Evolutionary conservation across 2,797 vertebrate genomes (phyloP).

Genomic region (Scyliorhinus canicula): DNA sequence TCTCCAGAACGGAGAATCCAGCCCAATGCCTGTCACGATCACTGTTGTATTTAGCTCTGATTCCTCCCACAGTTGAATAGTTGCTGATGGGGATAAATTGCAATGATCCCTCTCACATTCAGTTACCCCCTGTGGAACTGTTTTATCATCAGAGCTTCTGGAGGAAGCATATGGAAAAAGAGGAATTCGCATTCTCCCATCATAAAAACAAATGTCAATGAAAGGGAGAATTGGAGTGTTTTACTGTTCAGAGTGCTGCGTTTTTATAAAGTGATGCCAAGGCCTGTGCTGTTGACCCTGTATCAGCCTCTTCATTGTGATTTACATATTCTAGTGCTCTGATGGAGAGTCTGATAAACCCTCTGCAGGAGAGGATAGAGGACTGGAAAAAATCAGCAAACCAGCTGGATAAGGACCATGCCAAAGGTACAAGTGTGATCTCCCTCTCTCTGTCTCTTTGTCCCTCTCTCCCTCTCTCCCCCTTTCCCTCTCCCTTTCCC

Average conservation of each 20-base stretch:
- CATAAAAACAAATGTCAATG: background rate
- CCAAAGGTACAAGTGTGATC: slow-evolving; percentile 70
- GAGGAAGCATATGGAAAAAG: background rate
- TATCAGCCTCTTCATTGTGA: background rate
- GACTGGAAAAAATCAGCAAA: slow-evolving; percentile 96
- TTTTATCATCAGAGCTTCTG: background rate
- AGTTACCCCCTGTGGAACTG: background rate
- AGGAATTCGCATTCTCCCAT: too few relatives aligned
- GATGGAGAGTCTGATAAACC: slow-evolving; percentile 89
- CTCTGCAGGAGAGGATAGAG: slow-evolving; percentile 89
- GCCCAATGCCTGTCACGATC: background rate
- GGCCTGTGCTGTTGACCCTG: background rate
- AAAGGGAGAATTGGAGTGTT: background rate
- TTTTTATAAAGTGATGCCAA: background rate
- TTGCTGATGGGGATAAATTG: background rate
- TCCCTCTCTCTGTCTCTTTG: background rate
- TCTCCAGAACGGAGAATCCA: too few relatives aligned
- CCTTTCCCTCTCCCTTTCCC: background rate
- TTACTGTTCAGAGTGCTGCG: background rate
- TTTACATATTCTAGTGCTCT: slow-evolving; percentile 62
- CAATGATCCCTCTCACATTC: background rate
- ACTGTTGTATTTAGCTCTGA: background rate
- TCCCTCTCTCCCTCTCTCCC: background rate
- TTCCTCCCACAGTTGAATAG: background rate
- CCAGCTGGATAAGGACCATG: slow-evolving; percentile 93